Base-by-base conservation (phyloP, 2,888 invertebrate genomes). In the Acanthopleura granulata region DNA sequence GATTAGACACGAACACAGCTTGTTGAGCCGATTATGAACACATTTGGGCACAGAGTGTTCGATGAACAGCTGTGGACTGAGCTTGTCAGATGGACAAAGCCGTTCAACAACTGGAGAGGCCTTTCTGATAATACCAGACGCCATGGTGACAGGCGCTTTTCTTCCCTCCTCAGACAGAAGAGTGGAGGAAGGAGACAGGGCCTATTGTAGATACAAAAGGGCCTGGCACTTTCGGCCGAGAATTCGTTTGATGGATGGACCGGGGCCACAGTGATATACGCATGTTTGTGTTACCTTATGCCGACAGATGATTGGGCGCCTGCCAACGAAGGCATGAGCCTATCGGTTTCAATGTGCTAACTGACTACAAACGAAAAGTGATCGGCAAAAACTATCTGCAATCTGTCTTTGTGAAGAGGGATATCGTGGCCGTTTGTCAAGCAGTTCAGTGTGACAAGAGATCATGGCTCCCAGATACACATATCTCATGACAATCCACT, bases 141-240 rank as follows among this genome's bases (percentile, higher is more conserved):
- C 57, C 57, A n/a, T 57, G 57, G 22, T 22, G 57, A 57, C 57
- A 57, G 12, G 22, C n/a, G 22, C 57, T 57, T 57, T 57, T 57
- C 57, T 57, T 57, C 22, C 57, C 57, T 57, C 57, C 57, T 57
- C 57, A 57, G 57, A 57, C 57, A 57, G 57, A 57, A 57, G 57
- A 57, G 57, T 57, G 57, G 18, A 18, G 22, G 18, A 22, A 57
- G 57, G 57, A 57, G 57, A 57, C 57, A 57, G 57, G 18, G 57
- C 22, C 57, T 57, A 57, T 57, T 12, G 12, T n/a, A 22, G n/a
- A 22, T 57, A 57, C 57, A 57, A 57, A 57, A 9, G 57, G 57
- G 22, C 12, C 57, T 57, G 57, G n/a, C 57, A 57, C 57, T 57
- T 57, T 57, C 1, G 22, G n/a, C 22, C 57, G 1, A 4, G 4